Conservation (phyloP, 2,113 vertebrate species). For the Chloropsis hardwickii region DNA sequence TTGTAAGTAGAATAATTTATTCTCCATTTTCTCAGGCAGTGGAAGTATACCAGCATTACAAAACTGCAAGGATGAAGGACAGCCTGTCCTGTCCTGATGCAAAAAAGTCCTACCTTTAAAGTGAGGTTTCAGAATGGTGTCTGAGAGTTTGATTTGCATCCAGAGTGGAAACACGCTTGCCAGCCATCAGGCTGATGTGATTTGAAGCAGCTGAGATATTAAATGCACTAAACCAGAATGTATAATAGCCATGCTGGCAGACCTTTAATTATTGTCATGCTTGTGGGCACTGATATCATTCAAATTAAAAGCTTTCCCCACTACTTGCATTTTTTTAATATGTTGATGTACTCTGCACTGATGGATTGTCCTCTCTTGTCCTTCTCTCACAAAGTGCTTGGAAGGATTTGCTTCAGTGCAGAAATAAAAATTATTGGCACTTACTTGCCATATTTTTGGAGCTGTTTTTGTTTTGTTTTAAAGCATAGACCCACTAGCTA, state of each 20-base stretch:
- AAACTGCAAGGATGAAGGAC: conserved; percentile 5
- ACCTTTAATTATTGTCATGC: conserved; percentile 68
- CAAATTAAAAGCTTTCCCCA: conserved; percentile 64
- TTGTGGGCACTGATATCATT: conserved; percentile 66
- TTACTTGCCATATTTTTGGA: not conserved
- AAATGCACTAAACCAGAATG: conserved; percentile 66
- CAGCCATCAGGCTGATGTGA: conserved; percentile 61
- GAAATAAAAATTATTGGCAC: conserved; percentile 23
- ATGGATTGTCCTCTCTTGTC: conserved; percentile 61
- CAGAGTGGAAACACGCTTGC: conserved; percentile 54
- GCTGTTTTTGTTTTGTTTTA: not conserved
- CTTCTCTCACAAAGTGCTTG: conserved; percentile 44
- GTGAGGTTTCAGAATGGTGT: not conserved
- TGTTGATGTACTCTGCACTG: conserved; percentile 23
- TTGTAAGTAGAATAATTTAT: not conserved
- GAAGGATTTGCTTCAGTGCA: conserved; percentile 5
- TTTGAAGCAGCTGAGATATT: conserved; percentile 67
- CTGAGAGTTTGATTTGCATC: conserved; percentile 62
- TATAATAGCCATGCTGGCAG: conserved; percentile 63
- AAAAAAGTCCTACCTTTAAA: conserved; percentile 26
- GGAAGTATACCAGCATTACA: not conserved
- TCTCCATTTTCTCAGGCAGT: not conserved
- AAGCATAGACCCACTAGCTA: not conserved
- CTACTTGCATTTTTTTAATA: conserved; percentile 59
- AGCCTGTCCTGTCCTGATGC: conserved; percentile 39